These are phyloP conservation scores for Sarcophaga carnaria DNA, from an alignment of 2,888 invertebrate genomes.

Conservation along the genomic window DNA sequence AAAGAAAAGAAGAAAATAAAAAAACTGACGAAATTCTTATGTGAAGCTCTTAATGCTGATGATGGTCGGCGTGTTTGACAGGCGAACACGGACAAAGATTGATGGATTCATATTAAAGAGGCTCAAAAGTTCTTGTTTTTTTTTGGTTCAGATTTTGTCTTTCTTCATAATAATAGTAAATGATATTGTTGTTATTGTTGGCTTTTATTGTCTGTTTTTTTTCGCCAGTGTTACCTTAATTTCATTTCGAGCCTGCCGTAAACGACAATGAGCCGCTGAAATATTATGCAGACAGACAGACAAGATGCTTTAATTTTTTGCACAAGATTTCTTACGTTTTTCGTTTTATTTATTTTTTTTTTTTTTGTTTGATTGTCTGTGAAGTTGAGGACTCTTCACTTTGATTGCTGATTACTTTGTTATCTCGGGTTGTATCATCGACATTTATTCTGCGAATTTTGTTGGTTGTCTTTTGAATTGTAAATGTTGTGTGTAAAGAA, in stretches of 20 bases:
- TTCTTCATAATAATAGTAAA: slow-evolving; percentile 30
- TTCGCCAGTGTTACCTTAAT: slow-evolving; percentile 54
- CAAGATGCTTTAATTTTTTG: slow-evolving; percentile 1
- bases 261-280: slow-evolving; percentile 59
- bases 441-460: slow-evolving; percentile 62
- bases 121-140: slow-evolving; percentile 54
- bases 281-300: slow-evolving; percentile 46
- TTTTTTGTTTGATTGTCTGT: not conserved
- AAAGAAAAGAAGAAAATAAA: not conserved
- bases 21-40: slow-evolving; percentile 74
- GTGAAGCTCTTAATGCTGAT: slow-evolving; percentile 77
- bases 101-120: slow-evolving; percentile 78
- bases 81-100: slow-evolving; percentile 78
- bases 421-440: slow-evolving; percentile 71
- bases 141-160: not conserved
- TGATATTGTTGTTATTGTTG: slow-evolving; percentile 38
- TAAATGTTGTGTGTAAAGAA: slow-evolving; percentile 25
- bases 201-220: slow-evolving; percentile 21
- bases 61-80: slow-evolving; percentile 80
- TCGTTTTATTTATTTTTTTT: not conserved
- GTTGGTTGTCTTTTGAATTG: slow-evolving; percentile 57
- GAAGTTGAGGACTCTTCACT: slow-evolving; percentile 69
- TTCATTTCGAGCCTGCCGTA: slow-evolving; percentile 31
- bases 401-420: slow-evolving; percentile 76
- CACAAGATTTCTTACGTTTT: not conserved